Evolutionary conservation across 2,113 vertebrate genomes (phyloP).

Genomic region (Halcyon malimbica): DNA sequence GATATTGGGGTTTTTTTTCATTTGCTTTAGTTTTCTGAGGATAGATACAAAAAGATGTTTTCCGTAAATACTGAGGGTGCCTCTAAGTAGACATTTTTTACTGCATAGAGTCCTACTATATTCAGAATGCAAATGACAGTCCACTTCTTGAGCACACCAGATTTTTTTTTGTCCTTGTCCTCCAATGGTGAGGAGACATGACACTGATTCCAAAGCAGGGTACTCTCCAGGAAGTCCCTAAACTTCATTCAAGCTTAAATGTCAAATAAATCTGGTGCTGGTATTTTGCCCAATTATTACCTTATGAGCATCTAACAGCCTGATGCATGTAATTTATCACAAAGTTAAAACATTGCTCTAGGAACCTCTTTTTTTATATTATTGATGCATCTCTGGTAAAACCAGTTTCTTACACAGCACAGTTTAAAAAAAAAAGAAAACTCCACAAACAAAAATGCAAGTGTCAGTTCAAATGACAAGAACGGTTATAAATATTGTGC

Average conservation of each 20-base stretch:
- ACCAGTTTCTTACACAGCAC: not conserved
- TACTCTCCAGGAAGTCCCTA: not conserved
- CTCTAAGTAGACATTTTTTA: not conserved
- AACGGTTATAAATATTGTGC: not conserved
- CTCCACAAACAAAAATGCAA: not conserved
- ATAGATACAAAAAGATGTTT: not conserved
- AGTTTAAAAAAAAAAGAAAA: not conserved
- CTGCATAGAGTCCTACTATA: not conserved
- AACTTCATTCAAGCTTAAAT: not conserved
- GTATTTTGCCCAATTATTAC: not conserved
- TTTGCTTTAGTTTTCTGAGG: not conserved
- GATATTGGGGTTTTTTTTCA: not conserved
- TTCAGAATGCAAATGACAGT: not conserved
- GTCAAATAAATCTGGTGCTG: not conserved
- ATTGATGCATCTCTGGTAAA: not conserved
- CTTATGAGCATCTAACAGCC: not conserved
- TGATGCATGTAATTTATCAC: not conserved
- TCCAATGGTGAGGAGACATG: not conserved
- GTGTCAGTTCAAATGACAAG: not conserved
- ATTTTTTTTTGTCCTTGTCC: not conserved
- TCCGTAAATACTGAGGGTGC: not conserved
- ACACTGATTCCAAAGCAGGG: not conserved
- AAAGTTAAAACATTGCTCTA: not conserved
- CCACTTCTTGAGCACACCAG: not conserved
- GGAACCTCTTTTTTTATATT: not conserved